These are phyloP conservation scores for Thaumetopoea pityocampa DNA, from an alignment of 1,140 invertebrate genomes.

Conservation along the genomic window DNA sequence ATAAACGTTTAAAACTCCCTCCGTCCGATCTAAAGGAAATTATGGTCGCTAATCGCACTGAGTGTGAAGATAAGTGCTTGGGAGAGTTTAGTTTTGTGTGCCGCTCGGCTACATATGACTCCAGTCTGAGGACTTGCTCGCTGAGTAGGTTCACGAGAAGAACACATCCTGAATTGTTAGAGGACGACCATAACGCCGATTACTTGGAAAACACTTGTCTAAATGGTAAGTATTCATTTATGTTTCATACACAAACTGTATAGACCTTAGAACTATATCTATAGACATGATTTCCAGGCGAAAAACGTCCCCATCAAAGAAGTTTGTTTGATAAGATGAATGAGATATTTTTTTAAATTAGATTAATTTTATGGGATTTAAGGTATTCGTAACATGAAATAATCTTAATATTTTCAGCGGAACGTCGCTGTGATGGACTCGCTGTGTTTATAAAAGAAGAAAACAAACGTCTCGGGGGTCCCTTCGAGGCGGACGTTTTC, in stretches of 20 bases:
- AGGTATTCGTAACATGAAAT: too few relatives aligned
- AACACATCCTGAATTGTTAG: conserved; percentile 88
- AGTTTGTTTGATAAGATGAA: too few relatives aligned
- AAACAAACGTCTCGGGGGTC: conserved; percentile 89
- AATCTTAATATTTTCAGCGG: conserved; percentile 76
- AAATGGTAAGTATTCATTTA: conserved; percentile 79
- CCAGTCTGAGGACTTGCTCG: conserved; percentile 84
- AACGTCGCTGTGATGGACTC: conserved; percentile 89
- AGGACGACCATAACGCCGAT: conserved; percentile 90
- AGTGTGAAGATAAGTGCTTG: conserved; percentile 93
- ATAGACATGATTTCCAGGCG: too few relatives aligned
- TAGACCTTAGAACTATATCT: neutral
- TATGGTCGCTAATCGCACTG: conserved; percentile 87
- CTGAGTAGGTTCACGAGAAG: conserved; percentile 87
- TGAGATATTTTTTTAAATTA: too few relatives aligned
- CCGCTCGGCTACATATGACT: conserved; percentile 89
- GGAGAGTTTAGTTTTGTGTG: conserved; percentile 93
- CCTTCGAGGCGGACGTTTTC: conserved; percentile 91
- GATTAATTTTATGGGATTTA: too few relatives aligned
- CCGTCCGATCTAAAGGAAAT: conserved; percentile 87
- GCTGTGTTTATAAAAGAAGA: conserved; percentile 92
- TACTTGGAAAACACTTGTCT: conserved; percentile 95
- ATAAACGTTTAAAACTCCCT: conserved; percentile 88
- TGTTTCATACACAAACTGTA: neutral
- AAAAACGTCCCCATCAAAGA: too few relatives aligned